Evolutionary conservation across 1,140 invertebrate genomes (phyloP).

Genomic region (Laupala kohalensis): DNA sequence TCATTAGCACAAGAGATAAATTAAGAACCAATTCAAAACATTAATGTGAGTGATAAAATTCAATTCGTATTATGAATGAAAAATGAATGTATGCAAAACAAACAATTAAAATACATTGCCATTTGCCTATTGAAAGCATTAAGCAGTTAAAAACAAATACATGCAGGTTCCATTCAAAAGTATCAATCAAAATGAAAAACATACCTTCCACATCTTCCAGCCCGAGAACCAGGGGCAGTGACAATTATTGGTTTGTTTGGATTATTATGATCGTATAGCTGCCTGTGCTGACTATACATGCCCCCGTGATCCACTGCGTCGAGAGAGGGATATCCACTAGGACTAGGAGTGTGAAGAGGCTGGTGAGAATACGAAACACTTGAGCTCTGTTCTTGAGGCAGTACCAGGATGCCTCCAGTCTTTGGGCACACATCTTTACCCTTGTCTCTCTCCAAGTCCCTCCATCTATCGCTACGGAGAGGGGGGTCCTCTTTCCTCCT

Average conservation of each 20-base stretch:
- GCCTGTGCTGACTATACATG: constrained; percentile 23
- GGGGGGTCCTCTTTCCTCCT: neutral
- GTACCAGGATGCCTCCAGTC: neutral
- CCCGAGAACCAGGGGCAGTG: constrained; percentile 23
- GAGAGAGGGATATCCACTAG: neutral
- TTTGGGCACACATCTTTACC: neutral
- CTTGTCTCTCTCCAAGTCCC: neutral
- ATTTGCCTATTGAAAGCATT: too few relatives aligned
- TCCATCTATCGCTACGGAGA: neutral
- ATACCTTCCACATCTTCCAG: constrained; percentile 20
- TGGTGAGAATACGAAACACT: neutral
- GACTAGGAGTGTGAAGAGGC: neutral
- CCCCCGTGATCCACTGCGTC: neutral
- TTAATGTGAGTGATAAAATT: too few relatives aligned
- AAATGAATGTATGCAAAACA: too few relatives aligned
- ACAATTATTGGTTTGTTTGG: constrained; percentile 53
- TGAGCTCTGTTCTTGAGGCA: neutral
- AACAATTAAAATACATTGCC: too few relatives aligned
- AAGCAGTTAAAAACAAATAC: too few relatives aligned
- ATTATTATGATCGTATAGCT: constrained; percentile 53
- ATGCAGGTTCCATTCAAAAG: too few relatives aligned
- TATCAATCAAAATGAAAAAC: constrained; percentile 16
- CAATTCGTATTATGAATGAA: too few relatives aligned
- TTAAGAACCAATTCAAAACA: too few relatives aligned
- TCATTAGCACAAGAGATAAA: too few relatives aligned